Evolutionary conservation across 2,797 vertebrate genomes (phyloP).

Genomic region (Falco berigora): DNA sequence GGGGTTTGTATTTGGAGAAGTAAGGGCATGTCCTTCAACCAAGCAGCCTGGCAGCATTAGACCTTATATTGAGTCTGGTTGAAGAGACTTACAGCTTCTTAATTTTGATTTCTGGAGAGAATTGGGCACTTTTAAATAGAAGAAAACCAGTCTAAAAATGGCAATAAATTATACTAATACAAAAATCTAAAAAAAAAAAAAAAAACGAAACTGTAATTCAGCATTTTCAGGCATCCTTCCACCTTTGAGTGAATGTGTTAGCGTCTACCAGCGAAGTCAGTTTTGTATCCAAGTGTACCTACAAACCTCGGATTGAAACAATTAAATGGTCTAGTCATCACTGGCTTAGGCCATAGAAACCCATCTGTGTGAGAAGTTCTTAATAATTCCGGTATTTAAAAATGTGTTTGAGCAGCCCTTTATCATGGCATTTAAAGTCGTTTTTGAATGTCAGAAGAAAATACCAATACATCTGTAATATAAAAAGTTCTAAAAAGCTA

Average conservation of each 20-base stretch:
- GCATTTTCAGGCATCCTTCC: background rate
- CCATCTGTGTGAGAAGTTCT: background rate
- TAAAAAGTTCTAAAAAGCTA: background rate
- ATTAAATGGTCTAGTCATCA: background rate
- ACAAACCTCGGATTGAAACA: background rate
- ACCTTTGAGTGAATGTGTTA: background rate
- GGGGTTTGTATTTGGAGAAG: background rate
- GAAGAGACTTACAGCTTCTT: background rate
- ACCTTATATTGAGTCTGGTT: background rate
- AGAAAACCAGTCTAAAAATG: background rate
- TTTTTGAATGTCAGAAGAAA: background rate
- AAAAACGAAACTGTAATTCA: background rate
- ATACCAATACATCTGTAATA: background rate
- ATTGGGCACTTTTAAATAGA: background rate
- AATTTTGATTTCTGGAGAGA: background rate
- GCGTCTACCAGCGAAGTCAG: background rate
- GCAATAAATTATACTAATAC: background rate
- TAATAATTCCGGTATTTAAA: background rate
- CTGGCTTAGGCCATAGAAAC: background rate
- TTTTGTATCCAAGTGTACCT: background rate
- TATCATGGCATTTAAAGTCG: background rate
- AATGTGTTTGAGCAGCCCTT: background rate
- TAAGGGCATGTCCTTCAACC: background rate
- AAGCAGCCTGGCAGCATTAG: background rate
- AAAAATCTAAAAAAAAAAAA: background rate